These are phyloP conservation scores for Tetraodon nigroviridis DNA, from an alignment of 2,113 vertebrate species.

Conservation along the genomic window DNA sequence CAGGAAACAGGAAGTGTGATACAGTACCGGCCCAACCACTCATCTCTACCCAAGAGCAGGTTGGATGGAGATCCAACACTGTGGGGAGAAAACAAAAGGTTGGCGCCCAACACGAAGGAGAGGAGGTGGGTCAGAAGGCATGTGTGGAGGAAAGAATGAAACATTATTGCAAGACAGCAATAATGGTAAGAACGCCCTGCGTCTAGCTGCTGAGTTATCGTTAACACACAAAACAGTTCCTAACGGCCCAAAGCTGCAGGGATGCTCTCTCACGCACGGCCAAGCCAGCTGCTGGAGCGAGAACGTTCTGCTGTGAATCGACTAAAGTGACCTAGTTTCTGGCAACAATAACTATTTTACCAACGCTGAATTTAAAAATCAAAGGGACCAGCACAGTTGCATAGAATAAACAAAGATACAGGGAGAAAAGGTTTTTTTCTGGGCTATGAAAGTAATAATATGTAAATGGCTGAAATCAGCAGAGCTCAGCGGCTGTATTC, in stretches of 20 bases:
- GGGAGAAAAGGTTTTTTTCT: not conserved
- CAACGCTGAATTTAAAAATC: not conserved
- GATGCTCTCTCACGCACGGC: not conserved
- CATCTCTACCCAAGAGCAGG: constrained; percentile 82
- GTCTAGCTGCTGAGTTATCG: not conserved
- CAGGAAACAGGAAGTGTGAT: constrained; percentile 69
- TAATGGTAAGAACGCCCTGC: constrained; percentile 42
- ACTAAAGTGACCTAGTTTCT: too few species aligned
- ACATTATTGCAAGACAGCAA: constrained; percentile 60
- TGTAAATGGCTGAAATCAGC: too few species aligned
- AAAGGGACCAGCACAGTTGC: not conserved
- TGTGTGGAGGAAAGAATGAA: constrained; percentile 50
- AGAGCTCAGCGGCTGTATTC: not conserved
- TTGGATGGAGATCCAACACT: constrained; percentile 79
- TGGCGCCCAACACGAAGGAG: constrained; percentile 59
- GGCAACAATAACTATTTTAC: not conserved
- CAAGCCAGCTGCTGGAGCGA: too few species aligned
- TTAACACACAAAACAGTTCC: constrained; percentile 1
- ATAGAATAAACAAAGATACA: not conserved
- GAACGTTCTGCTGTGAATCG: too few species aligned
- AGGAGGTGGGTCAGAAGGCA: constrained; percentile 54
- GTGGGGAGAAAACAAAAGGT: constrained; percentile 73
- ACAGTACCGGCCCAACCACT: constrained; percentile 83
- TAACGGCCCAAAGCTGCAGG: not conserved
- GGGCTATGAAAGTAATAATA: too few species aligned